Percentiles rank a stretch among this genome's conserved stretches.
These are phyloP conservation scores for Drosophila parthenogenetica DNA, from an alignment of 2,888 invertebrate genomes.

Conservation along the genomic window DNA sequence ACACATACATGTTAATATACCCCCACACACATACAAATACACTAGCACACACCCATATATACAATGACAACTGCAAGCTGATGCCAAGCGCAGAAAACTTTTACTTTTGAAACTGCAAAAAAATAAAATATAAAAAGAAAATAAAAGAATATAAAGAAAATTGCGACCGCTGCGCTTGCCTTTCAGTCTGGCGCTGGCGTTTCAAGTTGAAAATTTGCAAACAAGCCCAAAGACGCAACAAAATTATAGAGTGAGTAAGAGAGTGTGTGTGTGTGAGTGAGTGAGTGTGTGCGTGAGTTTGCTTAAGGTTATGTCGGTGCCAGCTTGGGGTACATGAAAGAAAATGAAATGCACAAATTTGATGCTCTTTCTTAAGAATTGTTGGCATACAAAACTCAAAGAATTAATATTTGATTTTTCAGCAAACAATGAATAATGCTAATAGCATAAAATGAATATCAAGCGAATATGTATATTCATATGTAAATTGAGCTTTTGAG, in stretches of 20 bases:
- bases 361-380: constrained; percentile 23
- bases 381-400: neutral
- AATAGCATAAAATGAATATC: neutral
- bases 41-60: constrained; percentile 15
- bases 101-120: constrained; percentile 50
- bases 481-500: too few species aligned
- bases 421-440: neutral
- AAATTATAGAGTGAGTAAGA: constrained; percentile 41
- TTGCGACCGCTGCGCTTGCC: constrained; percentile 52
- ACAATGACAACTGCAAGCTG: constrained; percentile 56
- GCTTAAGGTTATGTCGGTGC: constrained; percentile 38
- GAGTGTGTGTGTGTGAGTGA: neutral
- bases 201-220: constrained; percentile 77
- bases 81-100: constrained; percentile 68
- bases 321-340: constrained; percentile 15
- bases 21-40: constrained; percentile 31
- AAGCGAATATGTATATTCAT: too few species aligned
- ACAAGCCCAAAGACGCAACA: constrained; percentile 60
- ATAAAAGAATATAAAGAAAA: constrained; percentile 36
- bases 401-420: neutral
- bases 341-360: neutral
- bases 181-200: constrained; percentile 66
- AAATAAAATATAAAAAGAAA: constrained; percentile 34
- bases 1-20: constrained; percentile 64
- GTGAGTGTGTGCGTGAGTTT: constrained; percentile 12